These are phyloP conservation scores for Drosophila nigrodunni DNA, from an alignment of 1,140 invertebrate genomes.

Conservation along the genomic window DNA sequence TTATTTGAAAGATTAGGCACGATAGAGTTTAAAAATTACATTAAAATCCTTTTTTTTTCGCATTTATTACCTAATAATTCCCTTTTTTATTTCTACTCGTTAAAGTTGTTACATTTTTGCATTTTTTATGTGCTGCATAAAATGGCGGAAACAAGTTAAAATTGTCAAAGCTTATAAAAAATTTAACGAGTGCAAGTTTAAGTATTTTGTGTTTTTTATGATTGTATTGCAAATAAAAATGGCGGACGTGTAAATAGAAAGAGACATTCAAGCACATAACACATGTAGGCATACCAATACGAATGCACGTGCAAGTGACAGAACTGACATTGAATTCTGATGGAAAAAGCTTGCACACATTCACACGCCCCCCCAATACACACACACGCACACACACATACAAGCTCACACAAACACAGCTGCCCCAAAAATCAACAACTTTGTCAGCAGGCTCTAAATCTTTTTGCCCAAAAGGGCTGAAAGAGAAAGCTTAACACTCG, in stretches of 20 bases:
- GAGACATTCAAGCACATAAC: conserved; percentile 33
- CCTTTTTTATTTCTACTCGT: neutral
- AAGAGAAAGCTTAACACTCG: conserved; percentile 75
- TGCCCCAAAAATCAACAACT: conserved; percentile 45
- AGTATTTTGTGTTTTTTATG: conserved; percentile 27
- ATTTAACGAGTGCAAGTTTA: conserved; percentile 52
- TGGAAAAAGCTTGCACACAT: conserved; percentile 51
- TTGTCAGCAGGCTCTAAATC: conserved; percentile 22
- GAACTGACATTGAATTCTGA: conserved; percentile 83
- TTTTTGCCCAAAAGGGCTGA: conserved; percentile 61
- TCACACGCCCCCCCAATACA: conserved; percentile 24
- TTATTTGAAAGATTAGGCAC: too few relatives aligned
- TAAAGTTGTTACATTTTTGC: conserved; percentile 11
- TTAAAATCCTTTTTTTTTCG: conserved; percentile 6
- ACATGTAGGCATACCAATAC: conserved; percentile 19
- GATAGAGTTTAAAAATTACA: neutral
- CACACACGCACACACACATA: conserved; percentile 8
- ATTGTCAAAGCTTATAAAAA: conserved; percentile 22
- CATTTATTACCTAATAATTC: neutral
- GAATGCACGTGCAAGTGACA: conserved; percentile 45
- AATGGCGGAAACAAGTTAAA: conserved; percentile 22
- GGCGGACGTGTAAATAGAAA: conserved; percentile 52
- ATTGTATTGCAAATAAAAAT: conserved; percentile 46
- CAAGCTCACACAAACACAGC: neutral
- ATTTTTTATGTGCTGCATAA: conserved; percentile 42